phyloP scores from a whole-genome alignment of 2,888 invertebrate genomes.

The Acholoe squamosa region DNA sequence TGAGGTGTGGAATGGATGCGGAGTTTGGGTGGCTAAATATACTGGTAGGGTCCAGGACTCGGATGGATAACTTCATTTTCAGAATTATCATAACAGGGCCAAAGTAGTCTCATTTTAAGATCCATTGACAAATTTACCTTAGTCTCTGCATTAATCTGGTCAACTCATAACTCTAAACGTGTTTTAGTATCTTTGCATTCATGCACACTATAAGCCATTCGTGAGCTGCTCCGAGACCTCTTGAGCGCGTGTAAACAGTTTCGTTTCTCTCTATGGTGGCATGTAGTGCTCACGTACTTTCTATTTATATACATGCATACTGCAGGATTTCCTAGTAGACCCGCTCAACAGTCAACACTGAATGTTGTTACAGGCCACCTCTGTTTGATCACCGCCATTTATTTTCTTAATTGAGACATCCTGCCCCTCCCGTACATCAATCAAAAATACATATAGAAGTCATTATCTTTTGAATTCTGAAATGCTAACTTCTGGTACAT shows the following conservation, averaged over 20 bases:
- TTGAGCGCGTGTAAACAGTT: background rate
- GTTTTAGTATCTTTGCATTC: background rate
- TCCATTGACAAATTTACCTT: no score
- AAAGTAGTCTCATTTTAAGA: no score
- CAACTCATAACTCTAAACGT: background rate
- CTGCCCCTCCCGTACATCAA: no score
- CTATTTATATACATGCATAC: background rate
- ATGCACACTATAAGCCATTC: background rate
- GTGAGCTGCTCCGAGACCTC: background rate
- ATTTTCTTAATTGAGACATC: no score
- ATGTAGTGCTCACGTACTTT: conserved; percentile 2
- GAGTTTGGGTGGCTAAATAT: background rate
- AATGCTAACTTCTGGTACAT: no score
- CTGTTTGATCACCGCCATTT: background rate
- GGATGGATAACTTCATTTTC: no score
- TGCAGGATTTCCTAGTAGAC: background rate
- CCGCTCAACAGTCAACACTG: conserved; percentile 14
- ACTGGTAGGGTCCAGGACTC: background rate
- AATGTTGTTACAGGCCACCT: background rate
- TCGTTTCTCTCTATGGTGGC: background rate
- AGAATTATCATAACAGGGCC: no score
- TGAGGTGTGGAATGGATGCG: background rate
- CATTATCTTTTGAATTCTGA: no score
- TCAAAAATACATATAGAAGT: no score
- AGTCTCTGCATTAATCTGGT: no score